Evolutionary conservation across 2,888 invertebrate species (phyloP), one percentile per base, ranked within the genome.

Genomic region (Minunthozetes semirufus): DNA sequence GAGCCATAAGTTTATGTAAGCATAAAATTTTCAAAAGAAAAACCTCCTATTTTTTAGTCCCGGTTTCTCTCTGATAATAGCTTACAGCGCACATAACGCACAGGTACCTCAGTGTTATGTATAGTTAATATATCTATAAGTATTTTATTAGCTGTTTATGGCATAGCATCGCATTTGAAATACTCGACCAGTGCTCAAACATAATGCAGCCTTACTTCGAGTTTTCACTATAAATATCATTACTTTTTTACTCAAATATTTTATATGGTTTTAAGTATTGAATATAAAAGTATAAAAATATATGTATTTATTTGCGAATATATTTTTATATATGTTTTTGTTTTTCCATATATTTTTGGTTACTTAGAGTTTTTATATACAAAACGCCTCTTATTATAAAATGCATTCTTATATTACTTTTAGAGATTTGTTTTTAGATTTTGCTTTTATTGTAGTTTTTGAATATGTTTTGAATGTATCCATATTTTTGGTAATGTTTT

Each of bases 131-230:
- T 29, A 3, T 11, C 59, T 59, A 27, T 29, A 59, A 59, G 59
- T 59, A 59, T 59, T 59, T 59, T 59, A 59, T 59, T 27, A 59
- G 59, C 27, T 59, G 59, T 29, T 29, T 50, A 50, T 50, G 19
- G 19, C 19, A 50, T 50, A 4, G n/a, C 19, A 50, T 59, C 15
- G 42, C 29, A 59, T 29, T 29, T 17, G 15, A 29, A 13, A 29
- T 22, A 50, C n/a, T 50, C 59, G 25, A 17, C 19, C 50, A n/a
- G 50, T 50, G 17, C 50, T 50, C 50, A 50, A 42, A 70, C 70
- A 70, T 70, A 70, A 70, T 70, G 70, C 70, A 70, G 70, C 70
- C 48, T 48, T 66, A 66, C 66, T 66, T 38, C 17, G 11, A 8
- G 8, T 42, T 42, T 13, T 42, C 11, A 50, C 19, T 22, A 53